Percentiles rank a stretch among this genome's conserved stretches.
Conservation (phyloP, 2,888 invertebrate genomes). For the Drosophila stalkeri region DNA sequence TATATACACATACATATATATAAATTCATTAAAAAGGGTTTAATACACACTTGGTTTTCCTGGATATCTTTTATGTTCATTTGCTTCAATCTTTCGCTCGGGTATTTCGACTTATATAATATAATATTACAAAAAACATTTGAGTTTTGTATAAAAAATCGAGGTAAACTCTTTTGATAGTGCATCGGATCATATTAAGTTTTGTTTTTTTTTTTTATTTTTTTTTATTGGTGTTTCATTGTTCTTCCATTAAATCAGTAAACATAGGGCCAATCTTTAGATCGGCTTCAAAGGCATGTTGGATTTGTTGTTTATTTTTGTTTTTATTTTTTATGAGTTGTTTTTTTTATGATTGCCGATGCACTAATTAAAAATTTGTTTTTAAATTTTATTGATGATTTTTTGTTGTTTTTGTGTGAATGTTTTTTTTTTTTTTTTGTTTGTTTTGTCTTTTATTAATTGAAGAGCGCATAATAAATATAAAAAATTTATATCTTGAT, state of each 20-base stretch:
- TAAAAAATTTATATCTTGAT: constrained; percentile 15
- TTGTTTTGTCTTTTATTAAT: constrained; percentile 18
- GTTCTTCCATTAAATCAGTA: constrained; percentile 4
- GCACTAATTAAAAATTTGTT: constrained; percentile 51
- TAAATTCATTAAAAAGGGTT: constrained; percentile 77
- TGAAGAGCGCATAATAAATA: constrained; percentile 34
- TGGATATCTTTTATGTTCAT: constrained; percentile 12
- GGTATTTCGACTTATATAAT: constrained; percentile 57
- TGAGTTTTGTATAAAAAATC: constrained; percentile 77
- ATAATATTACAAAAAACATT: constrained; percentile 69
- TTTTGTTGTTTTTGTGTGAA: background rate
- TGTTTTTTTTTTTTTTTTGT: constrained; percentile 4
- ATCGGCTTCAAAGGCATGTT: constrained; percentile 16
- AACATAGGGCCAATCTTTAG: constrained; percentile 6
- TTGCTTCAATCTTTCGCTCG: constrained; percentile 7
- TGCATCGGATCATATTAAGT: constrained; percentile 64
- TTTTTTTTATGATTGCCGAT: constrained; percentile 42
- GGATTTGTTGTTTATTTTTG: constrained; percentile 2
- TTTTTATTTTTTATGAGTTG: constrained; percentile 20
- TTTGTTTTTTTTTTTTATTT: background rate
- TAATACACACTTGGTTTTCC: constrained; percentile 54
- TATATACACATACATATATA: constrained; percentile 30
- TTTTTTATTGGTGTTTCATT: background rate
- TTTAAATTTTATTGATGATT: constrained; percentile 14
- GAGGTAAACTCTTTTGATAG: constrained; percentile 79